phyloP scores from a whole-genome alignment of 2,797 vertebrate genomes.

The Rhinichthys osculus region DNA sequence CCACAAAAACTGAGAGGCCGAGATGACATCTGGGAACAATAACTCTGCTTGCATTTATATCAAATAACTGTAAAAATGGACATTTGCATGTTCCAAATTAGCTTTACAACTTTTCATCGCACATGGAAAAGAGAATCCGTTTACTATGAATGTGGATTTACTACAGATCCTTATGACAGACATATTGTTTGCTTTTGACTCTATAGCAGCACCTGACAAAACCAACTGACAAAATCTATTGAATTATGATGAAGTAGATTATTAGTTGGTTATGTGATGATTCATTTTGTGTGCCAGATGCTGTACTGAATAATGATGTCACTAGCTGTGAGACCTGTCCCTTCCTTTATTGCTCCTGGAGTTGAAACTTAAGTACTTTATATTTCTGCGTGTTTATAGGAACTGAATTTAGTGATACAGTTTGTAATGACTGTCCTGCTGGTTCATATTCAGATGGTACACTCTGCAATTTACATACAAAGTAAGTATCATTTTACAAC shows the following conservation, averaged over 20 bases:
- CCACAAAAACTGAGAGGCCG: not conserved
- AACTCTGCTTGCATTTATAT: not conserved
- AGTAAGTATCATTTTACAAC: slow-evolving; percentile 56
- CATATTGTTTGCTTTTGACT: not conserved
- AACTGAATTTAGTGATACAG: slow-evolving; percentile 58
- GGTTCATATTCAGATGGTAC: slow-evolving; percentile 66
- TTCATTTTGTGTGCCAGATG: not conserved
- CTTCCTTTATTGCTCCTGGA: not conserved
- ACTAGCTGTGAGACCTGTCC: not conserved
- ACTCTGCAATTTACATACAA: slow-evolving; percentile 65
- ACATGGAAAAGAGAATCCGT: not conserved
- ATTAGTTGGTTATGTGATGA: not conserved
- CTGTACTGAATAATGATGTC: not conserved
- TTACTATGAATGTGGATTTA: not conserved
- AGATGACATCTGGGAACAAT: not conserved
- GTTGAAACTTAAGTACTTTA: not conserved
- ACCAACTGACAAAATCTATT: not conserved
- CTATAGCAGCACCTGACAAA: not conserved
- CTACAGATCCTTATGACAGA: not conserved
- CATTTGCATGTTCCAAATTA: not conserved
- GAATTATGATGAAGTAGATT: not conserved
- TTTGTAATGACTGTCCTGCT: slow-evolving; percentile 61
- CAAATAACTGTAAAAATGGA: not conserved
- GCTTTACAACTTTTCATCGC: not conserved
- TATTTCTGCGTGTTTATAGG: slow-evolving; percentile 52